These are phyloP conservation scores for Urocolius indicus DNA, from an alignment of 2,113 vertebrate genomes.

Conservation along the genomic window DNA sequence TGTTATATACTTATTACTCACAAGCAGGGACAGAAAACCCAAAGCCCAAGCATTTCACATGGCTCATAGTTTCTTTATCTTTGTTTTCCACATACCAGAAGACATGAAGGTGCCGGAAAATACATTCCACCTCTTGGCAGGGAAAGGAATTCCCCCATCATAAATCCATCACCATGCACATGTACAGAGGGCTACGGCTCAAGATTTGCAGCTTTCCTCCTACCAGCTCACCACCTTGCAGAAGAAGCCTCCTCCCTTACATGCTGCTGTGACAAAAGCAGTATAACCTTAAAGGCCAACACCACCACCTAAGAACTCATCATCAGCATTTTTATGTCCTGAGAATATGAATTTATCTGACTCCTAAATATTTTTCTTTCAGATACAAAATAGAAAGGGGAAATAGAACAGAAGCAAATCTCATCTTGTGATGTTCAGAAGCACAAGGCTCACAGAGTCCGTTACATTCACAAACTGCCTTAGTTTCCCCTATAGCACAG, in stretches of 20 bases:
- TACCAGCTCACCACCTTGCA: background rate
- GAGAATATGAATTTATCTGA: background rate
- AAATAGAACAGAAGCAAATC: background rate
- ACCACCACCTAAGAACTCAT: background rate
- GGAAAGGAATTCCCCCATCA: background rate
- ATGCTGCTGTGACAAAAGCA: background rate
- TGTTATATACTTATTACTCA: fast-evolving
- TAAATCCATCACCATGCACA: fast-evolving
- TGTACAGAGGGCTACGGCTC: fast-evolving
- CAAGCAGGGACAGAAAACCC: fast-evolving
- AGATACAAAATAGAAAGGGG: background rate
- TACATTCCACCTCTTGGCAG: background rate
- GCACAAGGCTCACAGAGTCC: background rate
- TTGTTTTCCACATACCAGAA: background rate
- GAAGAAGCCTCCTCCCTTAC: background rate
- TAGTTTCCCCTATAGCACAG: background rate
- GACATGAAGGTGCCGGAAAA: background rate
- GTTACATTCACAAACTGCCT: background rate
- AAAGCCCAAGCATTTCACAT: background rate
- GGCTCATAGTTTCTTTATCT: background rate
- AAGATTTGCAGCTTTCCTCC: background rate
- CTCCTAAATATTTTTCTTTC: background rate
- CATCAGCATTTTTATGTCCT: background rate
- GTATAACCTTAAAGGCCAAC: background rate
- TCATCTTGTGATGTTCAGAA: background rate